Evolutionary conservation across 2,113 vertebrate species (phyloP), one percentile per base, ranked within the genome.

Genomic region (Rhinogobius similis): DNA sequence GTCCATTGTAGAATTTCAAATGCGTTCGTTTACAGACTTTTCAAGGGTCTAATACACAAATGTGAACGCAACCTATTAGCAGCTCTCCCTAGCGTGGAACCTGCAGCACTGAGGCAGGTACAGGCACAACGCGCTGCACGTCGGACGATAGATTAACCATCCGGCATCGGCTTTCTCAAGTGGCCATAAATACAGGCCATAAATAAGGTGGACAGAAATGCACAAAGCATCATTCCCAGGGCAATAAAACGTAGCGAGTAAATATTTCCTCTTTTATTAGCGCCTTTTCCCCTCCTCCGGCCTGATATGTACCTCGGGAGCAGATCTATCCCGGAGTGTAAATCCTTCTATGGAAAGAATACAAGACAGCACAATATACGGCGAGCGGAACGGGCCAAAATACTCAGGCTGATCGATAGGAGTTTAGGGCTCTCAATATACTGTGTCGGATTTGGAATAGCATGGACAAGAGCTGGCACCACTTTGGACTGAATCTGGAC

Each of bases 401-500:
- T 20, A 36, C 3, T 62, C 52, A 67, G 48, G 59, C 66, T 82
- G 36, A 79, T 85, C 48, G 32, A 83, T 76, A 4, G 66, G 65
- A 48, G 18, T 84, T 87, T 82, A 81, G 82, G 82, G 91, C 92
- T 93, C 92, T 93, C 92, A 93, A 92, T 93, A 93, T 93, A 93
- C 92, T 89, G 92, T 90, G 85, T 87, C 67, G 67, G 81, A 83
- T 88, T 90, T 84, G 86, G 84, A 89, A 88, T 85, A 88, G 88
- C 88, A 93, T 91, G 91, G 84, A 89, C 77, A 89, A 90, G 92
- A 93, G 92, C 92, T 93, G 92, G 92, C 92, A 93, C 92, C 92
- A 93, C 92, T 91, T 92, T 91, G 83, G 85, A 88, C 83, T 86
- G 86, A 85, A 67, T 86, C 83, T 85, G 85, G 86, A 88, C 84